A percentile compares a stretch with the other conserved stretches of the same genome.
phyloP scores from a whole-genome alignment of 1,140 invertebrate species.

The Thaumatotibia leucotreta region DNA sequence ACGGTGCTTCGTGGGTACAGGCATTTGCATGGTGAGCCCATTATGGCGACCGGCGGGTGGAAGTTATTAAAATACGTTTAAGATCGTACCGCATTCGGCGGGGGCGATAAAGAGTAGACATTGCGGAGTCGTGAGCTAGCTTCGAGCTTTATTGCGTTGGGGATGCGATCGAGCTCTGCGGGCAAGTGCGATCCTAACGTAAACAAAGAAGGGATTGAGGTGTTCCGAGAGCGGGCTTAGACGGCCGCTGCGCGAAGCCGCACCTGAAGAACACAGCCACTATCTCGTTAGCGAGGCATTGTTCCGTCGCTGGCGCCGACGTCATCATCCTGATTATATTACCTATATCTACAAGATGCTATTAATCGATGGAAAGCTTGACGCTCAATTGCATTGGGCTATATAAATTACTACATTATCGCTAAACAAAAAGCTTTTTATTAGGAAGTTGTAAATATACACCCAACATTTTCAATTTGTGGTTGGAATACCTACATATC shows the following conservation, averaged over 20 bases:
- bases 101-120: constrained; percentile 60
- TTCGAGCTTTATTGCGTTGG: constrained; percentile 59
- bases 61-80: constrained; percentile 69
- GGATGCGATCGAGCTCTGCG: constrained; percentile 48
- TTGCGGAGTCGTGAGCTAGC: constrained; percentile 59
- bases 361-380: too few species aligned
- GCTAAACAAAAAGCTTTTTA: too few species aligned
- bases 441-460: too few species aligned
- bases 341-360: constrained; percentile 28
- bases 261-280: constrained; percentile 28
- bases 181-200: constrained; percentile 39
- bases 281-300: constrained; percentile 51
- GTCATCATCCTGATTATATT: constrained; percentile 20
- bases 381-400: too few species aligned
- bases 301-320: constrained; percentile 28
- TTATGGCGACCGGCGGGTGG: constrained; percentile 49
- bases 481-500: background rate
- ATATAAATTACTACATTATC: too few species aligned
- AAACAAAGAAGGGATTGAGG: constrained; percentile 52
- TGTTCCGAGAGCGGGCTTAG: constrained; percentile 31
- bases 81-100: constrained; percentile 51
- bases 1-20: constrained; percentile 47
- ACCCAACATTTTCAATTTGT: background rate
- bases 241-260: constrained; percentile 11
- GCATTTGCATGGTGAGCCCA: constrained; percentile 64